Conservation (phyloP, 2,113 vertebrate species). For the Carettochelys insculpta region DNA sequence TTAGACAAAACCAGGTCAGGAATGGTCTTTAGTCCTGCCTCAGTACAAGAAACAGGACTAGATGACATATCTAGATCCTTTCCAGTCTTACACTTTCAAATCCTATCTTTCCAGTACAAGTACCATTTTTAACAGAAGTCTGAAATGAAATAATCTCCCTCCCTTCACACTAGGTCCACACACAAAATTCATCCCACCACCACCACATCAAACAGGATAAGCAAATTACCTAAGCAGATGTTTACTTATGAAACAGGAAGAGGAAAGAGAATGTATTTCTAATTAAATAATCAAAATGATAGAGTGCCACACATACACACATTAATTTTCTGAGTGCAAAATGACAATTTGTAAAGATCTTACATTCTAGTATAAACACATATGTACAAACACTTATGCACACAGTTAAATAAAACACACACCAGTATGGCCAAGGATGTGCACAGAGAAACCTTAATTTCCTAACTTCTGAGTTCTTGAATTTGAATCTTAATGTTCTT, state of each 20-base stretch:
- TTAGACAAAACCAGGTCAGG: no score
- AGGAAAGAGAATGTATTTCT: not conserved
- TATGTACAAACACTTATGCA: constrained; percentile 3
- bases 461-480: not conserved
- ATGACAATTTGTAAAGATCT: not conserved
- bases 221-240: no score
- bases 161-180: not conserved
- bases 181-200: not conserved
- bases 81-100: no score
- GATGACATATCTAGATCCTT: no score
- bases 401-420: constrained; percentile 21
- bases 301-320: not conserved
- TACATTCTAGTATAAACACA: not conserved
- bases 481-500: not conserved
- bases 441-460: not conserved
- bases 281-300: not conserved
- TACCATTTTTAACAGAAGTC: not conserved
- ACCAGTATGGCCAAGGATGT: not conserved
- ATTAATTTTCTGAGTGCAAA: not conserved
- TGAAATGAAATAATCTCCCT: not conserved
- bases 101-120: not conserved
- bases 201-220: not conserved
- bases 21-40: no score
- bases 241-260: not conserved
- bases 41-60: no score